Base-by-base conservation (phyloP, 2,797 vertebrate species). In the Rhinatrema bivittatum region DNA sequence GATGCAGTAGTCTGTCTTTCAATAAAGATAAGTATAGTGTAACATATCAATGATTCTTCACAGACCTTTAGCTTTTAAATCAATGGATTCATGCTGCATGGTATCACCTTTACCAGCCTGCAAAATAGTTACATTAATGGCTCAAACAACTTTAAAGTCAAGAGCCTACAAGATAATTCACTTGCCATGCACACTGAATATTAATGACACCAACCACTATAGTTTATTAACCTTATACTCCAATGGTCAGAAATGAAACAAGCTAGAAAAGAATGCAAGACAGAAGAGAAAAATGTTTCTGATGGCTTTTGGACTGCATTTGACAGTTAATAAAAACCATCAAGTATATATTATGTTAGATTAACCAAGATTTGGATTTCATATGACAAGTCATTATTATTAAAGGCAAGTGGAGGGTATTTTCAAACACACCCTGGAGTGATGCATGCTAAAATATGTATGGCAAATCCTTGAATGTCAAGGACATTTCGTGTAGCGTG, bases 311-410 rank as follows among this genome's bases (percentile, higher is more conserved):
- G 67, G 56, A 56, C 59, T 80, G 51, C 54, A 65, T 77, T 60
- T 70, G 75, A 70, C 71, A 81, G 74, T 77, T 80, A 77, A 81
- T 85, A 84, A 83, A 84, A 85, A 44, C 30, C 54, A 82, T 78
- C 78, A 73, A 83, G 65, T 77, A 60, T 32, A 3, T 65, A 76
- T 78, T 79, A 77, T 63, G 68, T 82, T 76, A 81, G 63, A 85
- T 84, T 79, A 84, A 63, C 63, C 16, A 52, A 66, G 70, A 81
- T 78, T 62, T 65, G 69, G 52, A 84, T 80, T 81, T 69, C 62
- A 70, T 72, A 78, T 78, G 75, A 81, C 80, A 84, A 81, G 75
- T 64, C 73, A 79, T 84, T 78, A 82, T 84, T 84, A 84, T 81
- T 84, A 82, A 82, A 81, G 79, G 74, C 71, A 78, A 84, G 65